Conservation (phyloP, 2,888 invertebrate species). For the Miltochrista miniata region DNA sequence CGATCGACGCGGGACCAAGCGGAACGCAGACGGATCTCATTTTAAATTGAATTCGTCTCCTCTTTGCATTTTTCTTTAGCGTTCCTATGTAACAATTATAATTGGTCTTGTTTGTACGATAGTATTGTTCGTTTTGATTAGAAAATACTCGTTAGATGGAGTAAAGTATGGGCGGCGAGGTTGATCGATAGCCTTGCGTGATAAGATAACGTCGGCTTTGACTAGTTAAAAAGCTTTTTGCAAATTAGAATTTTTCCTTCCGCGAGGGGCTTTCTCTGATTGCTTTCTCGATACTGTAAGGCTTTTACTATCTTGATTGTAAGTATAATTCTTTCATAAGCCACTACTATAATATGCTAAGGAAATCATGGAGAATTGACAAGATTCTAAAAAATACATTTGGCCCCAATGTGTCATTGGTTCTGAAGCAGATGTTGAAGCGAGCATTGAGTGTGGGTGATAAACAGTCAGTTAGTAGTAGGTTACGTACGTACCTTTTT, state of each 20-base stretch:
- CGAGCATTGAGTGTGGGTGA: too few relatives aligned
- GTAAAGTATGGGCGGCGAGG: constrained; percentile 45
- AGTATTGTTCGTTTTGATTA: constrained; percentile 65
- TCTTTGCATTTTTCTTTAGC: constrained; percentile 72
- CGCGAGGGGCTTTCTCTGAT: constrained; percentile 21
- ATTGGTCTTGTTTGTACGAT: constrained; percentile 77
- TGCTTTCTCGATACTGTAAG: constrained; percentile 19
- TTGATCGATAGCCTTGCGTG: constrained; percentile 70
- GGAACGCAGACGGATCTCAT: constrained; percentile 80
- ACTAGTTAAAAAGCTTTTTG: constrained; percentile 66
- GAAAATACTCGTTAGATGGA: constrained; percentile 54
- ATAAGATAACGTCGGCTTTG: constrained; percentile 61
- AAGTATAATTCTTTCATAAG: constrained; percentile 7
- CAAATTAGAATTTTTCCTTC: constrained; percentile 62
- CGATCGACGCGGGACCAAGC: constrained; percentile 76
- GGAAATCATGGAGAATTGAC: too few relatives aligned
- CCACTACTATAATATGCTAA: constrained; percentile 12
- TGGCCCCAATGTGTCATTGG: too few relatives aligned
- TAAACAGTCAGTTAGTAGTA: too few relatives aligned
- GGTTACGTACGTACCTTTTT: too few relatives aligned
- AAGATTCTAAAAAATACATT: too few relatives aligned
- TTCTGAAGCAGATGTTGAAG: too few relatives aligned
- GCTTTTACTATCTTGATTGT: constrained; percentile 32
- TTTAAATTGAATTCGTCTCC: constrained; percentile 78
- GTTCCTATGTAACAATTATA: constrained; percentile 70